phyloP scores from a whole-genome alignment of 1,140 invertebrate species.

The Druon quercuslanigerum region DNA sequence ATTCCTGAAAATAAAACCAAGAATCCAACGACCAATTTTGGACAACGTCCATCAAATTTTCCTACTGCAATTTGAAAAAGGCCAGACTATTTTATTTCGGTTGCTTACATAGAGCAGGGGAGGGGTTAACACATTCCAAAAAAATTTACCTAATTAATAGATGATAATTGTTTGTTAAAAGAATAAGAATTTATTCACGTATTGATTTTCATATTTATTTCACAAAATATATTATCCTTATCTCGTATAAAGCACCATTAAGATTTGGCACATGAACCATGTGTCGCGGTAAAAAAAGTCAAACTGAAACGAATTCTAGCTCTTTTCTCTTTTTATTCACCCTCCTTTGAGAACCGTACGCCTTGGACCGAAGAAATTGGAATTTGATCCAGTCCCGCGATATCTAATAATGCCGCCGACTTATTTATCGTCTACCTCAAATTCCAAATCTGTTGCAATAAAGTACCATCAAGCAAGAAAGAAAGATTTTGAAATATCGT shows the following conservation, averaged over 20 bases:
- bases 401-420: slow-evolving; percentile 57
- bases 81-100: too few relatives aligned
- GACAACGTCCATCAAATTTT: too few relatives aligned
- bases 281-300: neutral
- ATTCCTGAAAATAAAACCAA: too few relatives aligned
- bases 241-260: neutral
- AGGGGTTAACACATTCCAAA: too few relatives aligned
- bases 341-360: slow-evolving; percentile 17
- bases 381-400: slow-evolving; percentile 56
- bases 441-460: slow-evolving; percentile 39
- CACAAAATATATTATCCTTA: neutral
- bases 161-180: too few relatives aligned
- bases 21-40: too few relatives aligned
- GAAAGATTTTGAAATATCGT: slow-evolving; percentile 14
- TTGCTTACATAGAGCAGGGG: too few relatives aligned
- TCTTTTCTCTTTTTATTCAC: slow-evolving; percentile 34
- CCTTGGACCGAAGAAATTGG: slow-evolving; percentile 56
- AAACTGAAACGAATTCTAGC: slow-evolving; percentile 34
- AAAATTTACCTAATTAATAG: too few relatives aligned
- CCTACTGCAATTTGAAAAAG: too few relatives aligned
- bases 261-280: neutral
- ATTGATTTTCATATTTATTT: neutral
- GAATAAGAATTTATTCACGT: too few relatives aligned
- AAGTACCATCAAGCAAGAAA: slow-evolving; percentile 24
- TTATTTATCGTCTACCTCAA: slow-evolving; percentile 60